Percentiles rank a stretch among this genome's conserved stretches.
Conservation (phyloP, 35 echinoderm and acorn worm species). For the Eucidaris tribuloides region DNA sequence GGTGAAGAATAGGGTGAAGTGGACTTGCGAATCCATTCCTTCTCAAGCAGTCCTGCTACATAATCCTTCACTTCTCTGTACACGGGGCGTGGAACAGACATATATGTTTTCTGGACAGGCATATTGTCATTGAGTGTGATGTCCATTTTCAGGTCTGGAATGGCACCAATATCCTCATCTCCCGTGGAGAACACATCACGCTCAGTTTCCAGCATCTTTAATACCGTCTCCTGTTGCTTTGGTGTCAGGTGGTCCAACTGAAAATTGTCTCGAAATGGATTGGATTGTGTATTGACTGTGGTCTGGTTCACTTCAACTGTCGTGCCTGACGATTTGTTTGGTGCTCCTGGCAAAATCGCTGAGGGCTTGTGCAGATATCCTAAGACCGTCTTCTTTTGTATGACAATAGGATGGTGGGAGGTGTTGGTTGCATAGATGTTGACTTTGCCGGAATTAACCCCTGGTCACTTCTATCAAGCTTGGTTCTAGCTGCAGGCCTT, state of each 20-base stretch:
- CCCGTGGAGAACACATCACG: conserved; percentile 23
- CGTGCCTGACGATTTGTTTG: no score
- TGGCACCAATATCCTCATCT: conserved; percentile 48
- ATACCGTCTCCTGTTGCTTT: not conserved
- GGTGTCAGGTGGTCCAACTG: not conserved
- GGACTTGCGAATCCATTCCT: conserved; percentile 53
- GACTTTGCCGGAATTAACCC: not conserved
- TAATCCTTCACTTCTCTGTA: conserved; percentile 54
- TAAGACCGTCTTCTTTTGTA: not conserved
- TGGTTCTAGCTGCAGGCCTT: not conserved
- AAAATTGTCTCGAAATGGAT: no score
- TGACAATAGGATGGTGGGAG: not conserved
- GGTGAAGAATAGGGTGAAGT: conserved; percentile 61
- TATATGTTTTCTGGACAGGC: conserved; percentile 36
- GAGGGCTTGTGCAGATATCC: not conserved
- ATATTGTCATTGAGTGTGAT: conserved; percentile 43
- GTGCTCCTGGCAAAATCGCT: not conserved
- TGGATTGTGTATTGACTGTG: no score
- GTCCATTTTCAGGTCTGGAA: conserved; percentile 42
- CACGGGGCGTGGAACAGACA: conserved; percentile 27
- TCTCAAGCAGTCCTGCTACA: conserved; percentile 29
- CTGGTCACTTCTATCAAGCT: not conserved
- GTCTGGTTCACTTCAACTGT: no score
- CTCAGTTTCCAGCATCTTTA: conserved; percentile 46
- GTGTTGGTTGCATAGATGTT: not conserved